A percentile compares a stretch with the other conserved stretches of the same genome.
phyloP scores from a whole-genome alignment of 1,140 invertebrate species.

The Leptoteleia sp. region DNA sequence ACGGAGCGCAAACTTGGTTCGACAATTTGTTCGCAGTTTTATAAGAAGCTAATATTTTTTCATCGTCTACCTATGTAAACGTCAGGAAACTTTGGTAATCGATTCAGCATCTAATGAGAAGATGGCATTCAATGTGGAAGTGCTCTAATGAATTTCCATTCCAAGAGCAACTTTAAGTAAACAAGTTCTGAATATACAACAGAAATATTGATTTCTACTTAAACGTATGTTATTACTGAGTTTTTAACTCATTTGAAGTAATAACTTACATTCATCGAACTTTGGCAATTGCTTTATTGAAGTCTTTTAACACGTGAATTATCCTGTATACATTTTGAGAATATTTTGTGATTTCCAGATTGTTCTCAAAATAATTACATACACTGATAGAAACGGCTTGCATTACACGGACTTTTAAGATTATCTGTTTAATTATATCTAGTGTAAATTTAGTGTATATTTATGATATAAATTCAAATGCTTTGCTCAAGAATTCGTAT shows the following conservation, averaged over 20 bases:
- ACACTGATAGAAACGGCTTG: too few species aligned
- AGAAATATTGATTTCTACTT: conserved; percentile 32
- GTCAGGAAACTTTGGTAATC: conserved; percentile 18
- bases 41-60: conserved; percentile 13
- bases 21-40: not conserved
- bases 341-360: too few species aligned
- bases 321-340: too few species aligned
- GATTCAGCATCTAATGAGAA: conserved; percentile 24
- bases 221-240: conserved; percentile 17
- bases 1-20: not conserved
- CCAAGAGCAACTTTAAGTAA: conserved; percentile 37
- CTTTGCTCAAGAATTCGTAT: too few species aligned
- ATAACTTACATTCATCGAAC: conserved; percentile 6
- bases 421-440: too few species aligned
- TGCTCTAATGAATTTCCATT: conserved; percentile 22
- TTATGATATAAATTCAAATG: too few species aligned
- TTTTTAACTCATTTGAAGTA: conserved; percentile 5
- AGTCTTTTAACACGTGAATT: too few species aligned
- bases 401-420: too few species aligned
- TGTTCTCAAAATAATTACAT: too few species aligned
- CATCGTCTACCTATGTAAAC: conserved; percentile 1
- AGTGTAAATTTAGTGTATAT: too few species aligned
- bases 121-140: conserved; percentile 16
- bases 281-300: not conserved
- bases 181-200: conserved; percentile 28